Percentiles rank a stretch among this genome's conserved stretches.
Evolutionary conservation across 2,888 invertebrate species (phyloP).

Genomic region (Panopea generosa): DNA sequence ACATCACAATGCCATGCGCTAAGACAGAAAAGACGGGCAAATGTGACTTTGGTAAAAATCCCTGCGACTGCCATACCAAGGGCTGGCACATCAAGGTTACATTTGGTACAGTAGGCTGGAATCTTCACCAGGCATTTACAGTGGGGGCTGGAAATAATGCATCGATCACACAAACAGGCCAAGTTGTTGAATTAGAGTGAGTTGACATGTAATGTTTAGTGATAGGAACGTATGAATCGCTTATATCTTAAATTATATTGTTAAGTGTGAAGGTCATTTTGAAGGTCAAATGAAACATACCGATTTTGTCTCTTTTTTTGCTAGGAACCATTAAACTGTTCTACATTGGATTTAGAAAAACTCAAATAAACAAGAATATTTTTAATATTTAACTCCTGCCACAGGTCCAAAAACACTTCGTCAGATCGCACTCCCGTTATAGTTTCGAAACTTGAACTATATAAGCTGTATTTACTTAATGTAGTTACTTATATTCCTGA

Average conservation of each 20-base stretch:
- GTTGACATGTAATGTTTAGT: constrained; percentile 4
- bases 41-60: constrained; percentile 9
- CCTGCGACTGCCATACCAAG: constrained; percentile 37
- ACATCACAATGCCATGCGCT: constrained; percentile 28
- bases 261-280: too few relatives aligned
- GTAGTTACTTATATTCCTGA: too few relatives aligned
- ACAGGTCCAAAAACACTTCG: too few relatives aligned
- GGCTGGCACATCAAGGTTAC: constrained; percentile 26
- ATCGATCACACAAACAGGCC: constrained; percentile 10
- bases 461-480: too few relatives aligned
- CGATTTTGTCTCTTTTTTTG: too few relatives aligned
- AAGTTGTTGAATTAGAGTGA: constrained; percentile 34
- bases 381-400: too few relatives aligned
- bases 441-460: too few relatives aligned
- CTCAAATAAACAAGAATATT: too few relatives aligned
- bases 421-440: too few relatives aligned
- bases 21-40: constrained; percentile 7
- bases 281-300: too few relatives aligned
- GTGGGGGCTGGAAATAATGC: constrained; percentile 36
- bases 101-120: constrained; percentile 23
- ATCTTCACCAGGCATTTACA: constrained; percentile 37
- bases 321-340: too few relatives aligned
- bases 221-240: neutral
- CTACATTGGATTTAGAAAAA: too few relatives aligned
- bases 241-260: neutral